These are phyloP conservation scores for Eufriesea mexicana DNA, from an alignment of 1,140 invertebrate genomes.

Conservation along the genomic window DNA sequence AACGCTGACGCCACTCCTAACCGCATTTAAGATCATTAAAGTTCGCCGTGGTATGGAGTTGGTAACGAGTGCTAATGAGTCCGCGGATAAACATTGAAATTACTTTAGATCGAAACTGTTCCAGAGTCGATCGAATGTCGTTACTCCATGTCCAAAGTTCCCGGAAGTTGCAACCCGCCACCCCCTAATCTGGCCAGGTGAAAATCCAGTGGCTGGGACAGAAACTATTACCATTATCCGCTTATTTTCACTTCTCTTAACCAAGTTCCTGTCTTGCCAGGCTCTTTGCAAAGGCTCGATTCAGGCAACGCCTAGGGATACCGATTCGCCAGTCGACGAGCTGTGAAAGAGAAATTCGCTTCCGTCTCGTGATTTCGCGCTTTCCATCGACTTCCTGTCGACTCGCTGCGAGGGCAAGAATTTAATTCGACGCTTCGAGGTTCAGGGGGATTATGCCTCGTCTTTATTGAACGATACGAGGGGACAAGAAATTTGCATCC, in stretches of 20 bases:
- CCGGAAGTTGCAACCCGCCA: slow-evolving; percentile 37
- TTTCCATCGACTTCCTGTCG: slow-evolving; percentile 38
- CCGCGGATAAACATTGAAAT: slow-evolving; percentile 57
- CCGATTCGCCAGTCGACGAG: slow-evolving; percentile 35
- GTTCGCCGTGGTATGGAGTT: not conserved
- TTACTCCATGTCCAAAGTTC: slow-evolving; percentile 47
- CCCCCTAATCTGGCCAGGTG: slow-evolving; percentile 41
- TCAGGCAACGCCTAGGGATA: slow-evolving; percentile 39
- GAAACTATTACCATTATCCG: slow-evolving; percentile 62
- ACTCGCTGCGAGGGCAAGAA: not conserved
- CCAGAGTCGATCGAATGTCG: slow-evolving; percentile 50
- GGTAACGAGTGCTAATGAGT: slow-evolving; percentile 28
- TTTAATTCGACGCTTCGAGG: slow-evolving; percentile 26
- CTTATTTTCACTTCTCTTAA: slow-evolving; percentile 66
- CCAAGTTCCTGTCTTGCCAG: slow-evolving; percentile 42
- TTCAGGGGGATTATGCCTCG: slow-evolving; percentile 8
- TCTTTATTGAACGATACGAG: slow-evolving; percentile 8
- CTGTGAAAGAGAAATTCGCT: slow-evolving; percentile 39
- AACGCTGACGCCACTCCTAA: slow-evolving; percentile 11
- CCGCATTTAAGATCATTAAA: slow-evolving; percentile 27
- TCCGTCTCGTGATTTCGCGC: slow-evolving; percentile 36
- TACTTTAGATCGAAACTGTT: slow-evolving; percentile 37
- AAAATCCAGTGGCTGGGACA: slow-evolving; percentile 45
- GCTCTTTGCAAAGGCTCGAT: slow-evolving; percentile 19
- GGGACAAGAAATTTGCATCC: slow-evolving; percentile 20